Base-by-base conservation (phyloP, 2,888 invertebrate genomes). In the Epistrophe grossulariae region DNA sequence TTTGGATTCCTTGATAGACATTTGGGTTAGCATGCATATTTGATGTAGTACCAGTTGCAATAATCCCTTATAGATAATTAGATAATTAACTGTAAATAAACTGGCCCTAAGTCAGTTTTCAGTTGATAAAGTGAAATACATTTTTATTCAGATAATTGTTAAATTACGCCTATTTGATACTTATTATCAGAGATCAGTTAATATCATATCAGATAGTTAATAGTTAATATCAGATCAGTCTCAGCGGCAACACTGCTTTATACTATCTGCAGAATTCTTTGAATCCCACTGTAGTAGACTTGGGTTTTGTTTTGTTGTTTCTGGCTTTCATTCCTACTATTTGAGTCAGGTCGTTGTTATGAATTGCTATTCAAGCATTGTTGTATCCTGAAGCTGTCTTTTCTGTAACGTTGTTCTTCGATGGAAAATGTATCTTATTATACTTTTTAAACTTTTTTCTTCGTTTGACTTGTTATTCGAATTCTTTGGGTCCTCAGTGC, bases 401-500 rank as follows among this genome's bases (percentile, higher is more conserved):
- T 48, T 45, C 45, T 48, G 7, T 45, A 2, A 17, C 35, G 4
- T 19, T 68, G 50, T 13, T 64, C 8, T 68, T 50, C 5, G 50
- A 50, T 15, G 68, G 68, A 38, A 68, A 68, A 50, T 31, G 19
- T 35, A 68, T 68, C 0, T 68, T 50, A 35, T 35, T 10, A 10
- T 8, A 19, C 13, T 68, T 38, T 68, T 68, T 17, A 19, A 19
- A 35, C 1, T 13, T 13, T 9, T 35, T 1, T 19, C 35, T 19
- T 35, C 19, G 19, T 50, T 68, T 19, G 50, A 35, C 9, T 6
- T 64, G 0, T 38, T 35, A 50, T 50, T 50, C 1, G 35, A 2
- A 15, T 50, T 50, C 2, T 19, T 50, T 35, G 3, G 13, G 2
- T 48, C 31, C 0, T 50, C 35, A 17, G 15, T 38, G 4, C 0